phyloP scores from a whole-genome alignment of 2,113 vertebrate species.

The Myocastor coypus region DNA sequence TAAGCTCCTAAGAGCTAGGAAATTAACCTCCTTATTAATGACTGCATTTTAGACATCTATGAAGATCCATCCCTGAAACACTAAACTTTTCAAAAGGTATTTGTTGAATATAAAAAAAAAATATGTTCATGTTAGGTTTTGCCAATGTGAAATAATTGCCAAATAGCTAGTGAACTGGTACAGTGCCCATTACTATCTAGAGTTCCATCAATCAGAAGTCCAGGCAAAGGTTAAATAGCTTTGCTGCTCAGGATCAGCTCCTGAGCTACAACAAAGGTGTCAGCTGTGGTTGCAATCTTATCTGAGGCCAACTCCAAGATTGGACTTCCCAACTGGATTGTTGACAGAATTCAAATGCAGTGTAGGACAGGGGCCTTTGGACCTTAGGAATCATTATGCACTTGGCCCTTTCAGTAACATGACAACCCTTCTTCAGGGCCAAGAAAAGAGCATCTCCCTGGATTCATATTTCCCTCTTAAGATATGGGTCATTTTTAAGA shows the following conservation, averaged over 20 bases:
- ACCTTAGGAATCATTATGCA: fast-evolving
- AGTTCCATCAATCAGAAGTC: neutral
- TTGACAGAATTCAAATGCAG: neutral
- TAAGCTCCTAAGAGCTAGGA: neutral
- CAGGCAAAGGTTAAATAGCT: neutral
- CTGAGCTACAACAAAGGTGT: neutral
- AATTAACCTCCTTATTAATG: neutral
- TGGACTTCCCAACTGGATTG: neutral
- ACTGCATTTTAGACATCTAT: neutral
- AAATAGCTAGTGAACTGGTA: neutral
- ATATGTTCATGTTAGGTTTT: neutral
- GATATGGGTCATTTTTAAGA: neutral
- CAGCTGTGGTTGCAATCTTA: neutral
- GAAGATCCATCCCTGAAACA: neutral
- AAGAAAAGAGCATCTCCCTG: neutral
- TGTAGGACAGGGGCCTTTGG: neutral
- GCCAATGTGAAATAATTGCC: neutral
- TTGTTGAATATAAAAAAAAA: neutral
- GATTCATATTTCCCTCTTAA: neutral
- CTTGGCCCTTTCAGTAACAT: neutral
- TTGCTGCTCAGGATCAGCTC: neutral
- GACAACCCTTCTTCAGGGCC: neutral
- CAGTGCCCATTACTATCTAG: neutral
- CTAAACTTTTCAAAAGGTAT: neutral
- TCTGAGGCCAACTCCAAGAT: neutral